phyloP scores from a whole-genome alignment of 1,140 invertebrate genomes.

The Cydia amplana region DNA sequence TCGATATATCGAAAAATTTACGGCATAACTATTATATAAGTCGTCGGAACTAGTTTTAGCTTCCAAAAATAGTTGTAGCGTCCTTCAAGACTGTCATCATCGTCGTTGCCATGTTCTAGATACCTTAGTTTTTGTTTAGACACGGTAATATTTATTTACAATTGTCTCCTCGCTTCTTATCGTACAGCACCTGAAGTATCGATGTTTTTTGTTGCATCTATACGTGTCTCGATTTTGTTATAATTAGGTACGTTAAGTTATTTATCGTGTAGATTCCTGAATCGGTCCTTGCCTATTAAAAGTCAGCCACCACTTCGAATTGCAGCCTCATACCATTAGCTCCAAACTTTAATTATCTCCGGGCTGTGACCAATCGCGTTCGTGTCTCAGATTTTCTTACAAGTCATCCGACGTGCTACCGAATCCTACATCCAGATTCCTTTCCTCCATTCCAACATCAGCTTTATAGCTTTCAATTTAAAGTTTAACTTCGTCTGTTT shows the following conservation, averaged over 20 bases:
- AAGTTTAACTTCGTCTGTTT: constrained; percentile 56
- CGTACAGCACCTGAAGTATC: background rate
- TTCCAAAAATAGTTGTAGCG: constrained; percentile 5
- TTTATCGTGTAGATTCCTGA: constrained; percentile 59
- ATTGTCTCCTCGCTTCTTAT: constrained; percentile 19
- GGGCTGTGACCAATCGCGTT: constrained; percentile 77
- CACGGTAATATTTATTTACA: background rate
- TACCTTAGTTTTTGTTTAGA: constrained; percentile 22
- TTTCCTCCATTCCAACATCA: constrained; percentile 43
- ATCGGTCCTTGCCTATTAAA: constrained; percentile 77
- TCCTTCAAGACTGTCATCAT: constrained; percentile 28
- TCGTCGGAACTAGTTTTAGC: constrained; percentile 7
- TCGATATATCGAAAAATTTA: background rate
- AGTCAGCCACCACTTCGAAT: constrained; percentile 77
- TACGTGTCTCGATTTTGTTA: constrained; percentile 32
- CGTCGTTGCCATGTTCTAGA: constrained; percentile 26
- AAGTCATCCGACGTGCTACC: constrained; percentile 78
- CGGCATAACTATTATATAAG: constrained; percentile 6
- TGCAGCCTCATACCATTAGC: constrained; percentile 76
- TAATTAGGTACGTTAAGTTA: constrained; percentile 34
- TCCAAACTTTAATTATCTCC: constrained; percentile 79
- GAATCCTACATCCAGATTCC: constrained; percentile 62
- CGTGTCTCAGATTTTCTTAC: constrained; percentile 74
- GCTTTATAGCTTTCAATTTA: constrained; percentile 51
- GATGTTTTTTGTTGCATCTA: constrained; percentile 26